A percentile compares a stretch with the other conserved stretches of the same genome.
Conservation (phyloP, 2,888 invertebrate species). For the Volucella inflata region DNA sequence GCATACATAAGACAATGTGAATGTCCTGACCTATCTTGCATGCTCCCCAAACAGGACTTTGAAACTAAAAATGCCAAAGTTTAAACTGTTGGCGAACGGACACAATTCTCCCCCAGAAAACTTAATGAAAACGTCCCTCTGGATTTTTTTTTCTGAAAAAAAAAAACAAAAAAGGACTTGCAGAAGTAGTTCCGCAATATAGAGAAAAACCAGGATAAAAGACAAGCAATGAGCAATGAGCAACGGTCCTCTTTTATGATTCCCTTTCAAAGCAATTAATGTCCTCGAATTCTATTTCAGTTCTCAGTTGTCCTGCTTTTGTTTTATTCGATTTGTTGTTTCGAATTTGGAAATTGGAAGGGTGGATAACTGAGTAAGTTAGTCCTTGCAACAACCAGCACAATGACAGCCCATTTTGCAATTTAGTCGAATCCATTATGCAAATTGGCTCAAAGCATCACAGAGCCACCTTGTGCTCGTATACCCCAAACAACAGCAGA, state of each 20-base stretch:
- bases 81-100: neutral
- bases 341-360: slow-evolving; percentile 20
- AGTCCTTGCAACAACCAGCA: neutral
- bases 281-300: slow-evolving; percentile 62
- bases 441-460: slow-evolving; percentile 67
- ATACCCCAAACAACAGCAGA: neutral
- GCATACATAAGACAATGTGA: neutral
- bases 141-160: neutral
- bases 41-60: neutral
- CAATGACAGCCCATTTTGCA: slow-evolving; percentile 21
- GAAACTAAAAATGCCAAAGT: neutral
- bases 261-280: slow-evolving; percentile 65
- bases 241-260: slow-evolving; percentile 43
- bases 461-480: slow-evolving; percentile 9
- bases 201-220: too few species aligned
- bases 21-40: slow-evolving; percentile 7
- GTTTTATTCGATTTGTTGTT: slow-evolving; percentile 17
- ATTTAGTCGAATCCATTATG: slow-evolving; percentile 73
- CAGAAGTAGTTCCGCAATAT: neutral
- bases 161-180: neutral
- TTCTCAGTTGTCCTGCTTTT: slow-evolving; percentile 19
- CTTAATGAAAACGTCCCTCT: slow-evolving; percentile 21
- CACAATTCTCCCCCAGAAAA: slow-evolving; percentile 1
- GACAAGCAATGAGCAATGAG: too few species aligned
- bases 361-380: too few species aligned